Base-by-base conservation (phyloP, 2,113 vertebrate genomes). In the Synodontis membranacea region DNA sequence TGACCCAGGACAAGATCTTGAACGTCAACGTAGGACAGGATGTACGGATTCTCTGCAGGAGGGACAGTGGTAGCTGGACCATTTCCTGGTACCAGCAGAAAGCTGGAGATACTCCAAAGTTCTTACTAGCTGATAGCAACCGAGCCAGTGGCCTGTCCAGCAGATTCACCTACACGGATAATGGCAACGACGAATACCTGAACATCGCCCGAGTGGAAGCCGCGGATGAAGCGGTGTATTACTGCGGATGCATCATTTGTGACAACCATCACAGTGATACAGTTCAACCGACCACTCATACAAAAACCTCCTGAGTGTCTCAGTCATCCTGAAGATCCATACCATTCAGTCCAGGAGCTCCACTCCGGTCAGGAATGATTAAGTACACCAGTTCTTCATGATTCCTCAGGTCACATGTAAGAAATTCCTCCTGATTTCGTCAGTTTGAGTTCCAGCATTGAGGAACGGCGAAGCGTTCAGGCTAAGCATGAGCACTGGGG, bases 1-100 rank as follows among this genome's bases (percentile, higher is more conserved):
- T 84, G 68, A 75, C 68, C 39, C 84, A 85, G 70, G 84, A 85
- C 72, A 85, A 78, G 54, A 58, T 70, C 48, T 4, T 84, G 34
- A 74, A 76, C 0, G 31, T 60, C 83, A 84, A 56, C 6, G 25
- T 75, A 1, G 70, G 83, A 31, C 31, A 84, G 23, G 74, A 86
- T 81, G 82, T 80, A 21, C 60, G 80, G 70, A 86, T 90, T 75
- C 68, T 58, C 54, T 88, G 89, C 72, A 83, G 39, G 60, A 37
- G 10, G 23, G 84, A 79, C 37, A 75, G 11, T 21, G 1, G 34
- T 1, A 68, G 28, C 60, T 89, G 14, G 17, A 0, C 0, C 0
- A 85, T 88, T 8, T 88, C 89, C n/a, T 90, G 89, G 89, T 88
- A 85, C 72, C 81, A 90, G 42, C 85, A 90, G 84, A 90, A 90